phyloP scores from a whole-genome alignment of 2,888 invertebrate species.

The Drosophila neoperkinsi region DNA sequence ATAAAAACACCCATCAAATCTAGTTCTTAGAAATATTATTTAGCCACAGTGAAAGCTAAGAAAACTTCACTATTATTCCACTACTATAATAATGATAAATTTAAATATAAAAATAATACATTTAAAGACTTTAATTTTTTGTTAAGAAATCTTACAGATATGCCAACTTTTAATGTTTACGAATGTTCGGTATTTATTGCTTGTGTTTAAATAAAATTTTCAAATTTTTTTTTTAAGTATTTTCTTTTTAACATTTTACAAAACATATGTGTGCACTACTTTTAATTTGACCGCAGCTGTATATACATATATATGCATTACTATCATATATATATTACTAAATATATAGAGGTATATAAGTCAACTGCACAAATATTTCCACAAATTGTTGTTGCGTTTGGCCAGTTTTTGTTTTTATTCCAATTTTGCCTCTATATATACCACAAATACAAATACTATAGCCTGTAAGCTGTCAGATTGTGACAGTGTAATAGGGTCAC shows the following conservation, averaged over 20 bases:
- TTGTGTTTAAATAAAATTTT: not conserved
- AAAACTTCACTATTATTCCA: too few relatives aligned
- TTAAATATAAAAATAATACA: too few relatives aligned
- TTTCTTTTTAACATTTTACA: not conserved
- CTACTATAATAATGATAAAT: too few relatives aligned
- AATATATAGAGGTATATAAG: not conserved
- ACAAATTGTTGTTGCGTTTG: conserved; percentile 36
- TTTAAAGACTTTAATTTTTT: too few relatives aligned
- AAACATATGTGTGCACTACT: not conserved
- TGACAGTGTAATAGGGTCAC: conserved; percentile 36
- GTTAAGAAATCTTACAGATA: too few relatives aligned
- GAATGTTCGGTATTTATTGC: not conserved
- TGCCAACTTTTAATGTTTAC: too few relatives aligned
- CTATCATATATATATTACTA: not conserved
- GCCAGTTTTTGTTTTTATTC: conserved; percentile 17
- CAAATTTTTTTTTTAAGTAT: not conserved
- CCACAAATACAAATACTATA: conserved; percentile 6
- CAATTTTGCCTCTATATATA: conserved; percentile 1
- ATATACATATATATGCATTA: not conserved
- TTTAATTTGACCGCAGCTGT: not conserved
- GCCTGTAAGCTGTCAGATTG: conserved; percentile 12
- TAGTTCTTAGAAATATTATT: too few relatives aligned
- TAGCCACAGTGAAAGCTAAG: too few relatives aligned
- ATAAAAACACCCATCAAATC: not conserved
- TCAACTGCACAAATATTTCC: conserved; percentile 43